Evolutionary conservation across 1,140 invertebrate genomes (phyloP).

Genomic region (Lepidurus apus): DNA sequence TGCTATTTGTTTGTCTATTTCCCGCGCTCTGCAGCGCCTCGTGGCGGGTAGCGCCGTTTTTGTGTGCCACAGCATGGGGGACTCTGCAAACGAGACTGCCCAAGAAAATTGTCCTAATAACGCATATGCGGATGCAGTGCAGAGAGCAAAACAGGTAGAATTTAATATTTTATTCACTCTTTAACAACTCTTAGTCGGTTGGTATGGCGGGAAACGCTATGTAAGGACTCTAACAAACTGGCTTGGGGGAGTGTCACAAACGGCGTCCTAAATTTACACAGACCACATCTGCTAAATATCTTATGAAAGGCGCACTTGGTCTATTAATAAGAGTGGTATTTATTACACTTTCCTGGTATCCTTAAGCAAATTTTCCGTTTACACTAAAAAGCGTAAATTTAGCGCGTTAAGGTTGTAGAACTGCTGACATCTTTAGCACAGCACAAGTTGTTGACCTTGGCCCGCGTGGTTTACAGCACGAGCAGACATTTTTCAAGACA

Average conservation of each 20-base stretch:
- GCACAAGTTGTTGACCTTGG: constrained; percentile 21
- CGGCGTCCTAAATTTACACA: constrained; percentile 8
- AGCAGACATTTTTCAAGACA: constrained; percentile 19
- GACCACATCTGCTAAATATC: background rate
- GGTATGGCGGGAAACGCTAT: background rate
- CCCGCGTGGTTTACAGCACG: background rate
- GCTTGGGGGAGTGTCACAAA: constrained; percentile 8
- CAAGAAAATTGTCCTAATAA: constrained; percentile 20
- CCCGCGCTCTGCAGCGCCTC: constrained; percentile 19
- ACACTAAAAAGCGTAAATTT: background rate
- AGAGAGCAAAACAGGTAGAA: constrained; percentile 3
- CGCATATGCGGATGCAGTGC: constrained; percentile 13
- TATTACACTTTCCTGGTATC: background rate
- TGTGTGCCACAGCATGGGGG: constrained; percentile 20
- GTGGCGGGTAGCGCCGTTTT: constrained; percentile 20
- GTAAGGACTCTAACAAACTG: background rate
- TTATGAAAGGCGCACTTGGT: background rate
- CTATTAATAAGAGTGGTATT: background rate
- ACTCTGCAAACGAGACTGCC: constrained; percentile 20
- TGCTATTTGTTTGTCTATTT: background rate
- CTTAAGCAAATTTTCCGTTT: background rate
- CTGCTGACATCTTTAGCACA: constrained; percentile 1
- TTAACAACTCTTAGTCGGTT: background rate
- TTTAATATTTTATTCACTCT: background rate
- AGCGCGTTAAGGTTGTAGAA: background rate